A percentile compares a stretch with the other conserved stretches of the same genome.
Evolutionary conservation across 1,140 invertebrate genomes (phyloP).

Genomic region (Druon quercuslanigerum): DNA sequence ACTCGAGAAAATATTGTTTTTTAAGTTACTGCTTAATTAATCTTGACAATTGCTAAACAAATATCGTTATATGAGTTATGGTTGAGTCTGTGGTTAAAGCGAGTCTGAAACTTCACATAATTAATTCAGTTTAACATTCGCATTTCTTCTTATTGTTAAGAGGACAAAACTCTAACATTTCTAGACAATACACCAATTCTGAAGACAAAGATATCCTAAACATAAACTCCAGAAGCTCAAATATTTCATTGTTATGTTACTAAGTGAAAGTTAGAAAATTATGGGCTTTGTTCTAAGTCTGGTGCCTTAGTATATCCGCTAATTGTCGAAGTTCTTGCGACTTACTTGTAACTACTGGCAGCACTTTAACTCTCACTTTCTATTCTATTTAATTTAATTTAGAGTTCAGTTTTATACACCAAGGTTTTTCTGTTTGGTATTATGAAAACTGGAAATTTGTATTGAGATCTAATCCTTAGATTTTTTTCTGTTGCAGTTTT

Average conservation of each 20-base stretch:
- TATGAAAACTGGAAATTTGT: background rate
- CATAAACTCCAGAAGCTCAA: background rate
- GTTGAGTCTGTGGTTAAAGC: no score
- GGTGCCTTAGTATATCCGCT: constrained; percentile 16
- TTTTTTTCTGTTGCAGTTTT: no score
- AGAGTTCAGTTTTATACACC: background rate
- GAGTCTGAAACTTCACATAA: no score
- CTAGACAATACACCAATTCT: constrained; percentile 16
- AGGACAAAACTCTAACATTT: no score
- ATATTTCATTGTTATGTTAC: constrained; percentile 29
- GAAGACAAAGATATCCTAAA: background rate
- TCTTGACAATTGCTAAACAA: no score
- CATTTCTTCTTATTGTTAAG: no score
- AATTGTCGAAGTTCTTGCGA: constrained; percentile 28
- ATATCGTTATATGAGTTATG: no score
- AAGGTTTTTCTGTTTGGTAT: background rate
- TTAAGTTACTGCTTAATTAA: no score
- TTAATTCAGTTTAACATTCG: no score
- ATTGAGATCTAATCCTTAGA: no score
- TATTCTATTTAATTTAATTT: constrained; percentile 23
- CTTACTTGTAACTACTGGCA: constrained; percentile 21
- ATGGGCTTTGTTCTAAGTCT: constrained; percentile 29
- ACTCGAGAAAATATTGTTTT: no score
- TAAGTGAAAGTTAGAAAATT: constrained; percentile 26
- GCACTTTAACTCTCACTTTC: background rate